phyloP scores from a whole-genome alignment of 2,888 invertebrate genomes.

The Dermolepida albohirtum region DNA sequence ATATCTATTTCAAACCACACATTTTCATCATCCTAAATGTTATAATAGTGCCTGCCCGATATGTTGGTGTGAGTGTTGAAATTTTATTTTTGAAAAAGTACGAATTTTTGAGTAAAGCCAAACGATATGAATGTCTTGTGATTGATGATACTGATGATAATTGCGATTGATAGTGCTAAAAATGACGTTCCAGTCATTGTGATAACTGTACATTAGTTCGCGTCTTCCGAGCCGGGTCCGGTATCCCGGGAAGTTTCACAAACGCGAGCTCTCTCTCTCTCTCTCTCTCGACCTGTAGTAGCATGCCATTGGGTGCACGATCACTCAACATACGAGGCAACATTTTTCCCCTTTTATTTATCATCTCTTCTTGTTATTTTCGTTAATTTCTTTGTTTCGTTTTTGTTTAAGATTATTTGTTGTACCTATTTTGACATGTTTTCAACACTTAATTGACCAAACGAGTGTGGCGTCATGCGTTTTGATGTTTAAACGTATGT shows the following conservation, averaged over 20 bases:
- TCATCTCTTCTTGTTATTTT: slow-evolving; percentile 1
- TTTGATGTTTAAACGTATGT: slow-evolving; percentile 16
- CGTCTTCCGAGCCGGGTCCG: slow-evolving; percentile 60
- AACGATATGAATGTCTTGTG: slow-evolving; percentile 4
- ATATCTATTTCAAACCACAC: slow-evolving; percentile 15
- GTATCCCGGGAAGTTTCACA: slow-evolving; percentile 49
- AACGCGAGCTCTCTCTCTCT: slow-evolving; percentile 45
- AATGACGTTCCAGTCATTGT: neutral
- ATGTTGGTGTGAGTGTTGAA: slow-evolving; percentile 36
- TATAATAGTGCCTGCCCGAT: slow-evolving; percentile 34
- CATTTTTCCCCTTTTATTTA: slow-evolving; percentile 33
- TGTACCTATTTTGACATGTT: slow-evolving; percentile 1
- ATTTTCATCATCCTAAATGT: slow-evolving; percentile 22
- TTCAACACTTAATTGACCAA: slow-evolving; percentile 5
- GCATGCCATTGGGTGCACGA: slow-evolving; percentile 50
- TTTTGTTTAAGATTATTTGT: slow-evolving; percentile 7
- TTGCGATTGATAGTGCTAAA: slow-evolving; percentile 6
- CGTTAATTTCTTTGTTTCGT: neutral
- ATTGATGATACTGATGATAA: neutral
- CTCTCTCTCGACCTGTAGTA: slow-evolving; percentile 37
- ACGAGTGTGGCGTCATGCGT: neutral
- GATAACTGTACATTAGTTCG: slow-evolving; percentile 47
- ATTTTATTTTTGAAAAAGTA: neutral
- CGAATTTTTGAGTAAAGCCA: neutral
- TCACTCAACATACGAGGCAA: slow-evolving; percentile 49